These are phyloP conservation scores for Euphydryas editha DNA, from an alignment of 2,888 invertebrate genomes.

Conservation along the genomic window DNA sequence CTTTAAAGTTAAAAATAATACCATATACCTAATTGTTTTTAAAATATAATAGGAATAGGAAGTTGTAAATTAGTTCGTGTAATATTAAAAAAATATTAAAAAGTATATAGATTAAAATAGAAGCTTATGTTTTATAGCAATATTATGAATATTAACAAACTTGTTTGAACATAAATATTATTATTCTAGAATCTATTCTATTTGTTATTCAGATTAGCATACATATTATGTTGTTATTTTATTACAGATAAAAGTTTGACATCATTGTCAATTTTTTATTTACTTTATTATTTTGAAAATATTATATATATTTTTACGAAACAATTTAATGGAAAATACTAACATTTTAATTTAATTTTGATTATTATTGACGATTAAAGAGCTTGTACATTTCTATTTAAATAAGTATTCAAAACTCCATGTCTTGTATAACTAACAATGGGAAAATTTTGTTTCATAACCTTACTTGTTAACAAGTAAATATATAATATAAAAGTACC, in stretches of 20 bases:
- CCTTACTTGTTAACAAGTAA: conserved; percentile 17
- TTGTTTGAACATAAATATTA: conserved; percentile 23
- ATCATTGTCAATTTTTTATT: too few relatives aligned
- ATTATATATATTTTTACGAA: too few relatives aligned
- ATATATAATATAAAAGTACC: conserved; percentile 18
- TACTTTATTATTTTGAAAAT: too few relatives aligned
- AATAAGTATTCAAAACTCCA: background rate
- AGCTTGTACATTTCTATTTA: too few relatives aligned
- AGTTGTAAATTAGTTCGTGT: too few relatives aligned
- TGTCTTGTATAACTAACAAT: background rate
- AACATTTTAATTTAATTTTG: too few relatives aligned
- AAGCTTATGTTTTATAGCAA: background rate
- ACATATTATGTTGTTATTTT: background rate
- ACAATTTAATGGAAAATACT: too few relatives aligned
- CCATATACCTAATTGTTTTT: too few relatives aligned
- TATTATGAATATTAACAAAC: background rate
- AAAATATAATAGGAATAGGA: too few relatives aligned
- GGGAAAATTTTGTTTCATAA: conserved; percentile 1
- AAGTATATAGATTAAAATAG: background rate
- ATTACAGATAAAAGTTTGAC: background rate
- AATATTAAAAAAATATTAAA: background rate
- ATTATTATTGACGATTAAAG: background rate
- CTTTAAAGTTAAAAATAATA: too few relatives aligned
- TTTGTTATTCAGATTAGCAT: conserved; percentile 25
- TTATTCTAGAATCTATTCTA: conserved; percentile 18